Evolutionary conservation across 2,888 invertebrate species (phyloP), one percentile per base, ranked within the genome.

Genomic region (Eumerus sabulonum): DNA sequence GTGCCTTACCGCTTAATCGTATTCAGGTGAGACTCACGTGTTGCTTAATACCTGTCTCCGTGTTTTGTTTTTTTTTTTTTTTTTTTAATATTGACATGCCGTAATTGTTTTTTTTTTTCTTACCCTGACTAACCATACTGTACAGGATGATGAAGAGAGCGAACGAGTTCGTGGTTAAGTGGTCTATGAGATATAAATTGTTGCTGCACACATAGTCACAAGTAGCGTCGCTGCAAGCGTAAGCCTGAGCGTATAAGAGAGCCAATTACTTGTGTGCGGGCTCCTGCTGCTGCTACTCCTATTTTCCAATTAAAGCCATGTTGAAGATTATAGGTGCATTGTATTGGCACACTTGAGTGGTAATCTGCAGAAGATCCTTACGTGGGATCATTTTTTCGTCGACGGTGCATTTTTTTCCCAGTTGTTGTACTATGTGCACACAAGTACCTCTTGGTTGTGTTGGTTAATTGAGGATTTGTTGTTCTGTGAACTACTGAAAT

Each of bases 11-110:
- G 57, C 76, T 81, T 81, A 76, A 81, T 81, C 74, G 66, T 81
- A 76, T 81, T 81, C 81, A 81, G 81, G 81, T 81, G 81, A 81
- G 81, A 76, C 60, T 76, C 76, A 81, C 81, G 70, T 81, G 81
- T 81, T 81, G 81, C 68, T 76, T 63, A 59, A 40, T 63, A 51
- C 40, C 48, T 60, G 53, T 53, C 40, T 5, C 11, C 36, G 36
- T 36, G 7, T 5, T 36, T 11, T n/a, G 40, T 40, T 53, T 59
- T 44, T 53, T 27, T 27, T 4, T 4, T 7, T 2, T 7, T 27
- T 57, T 50, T 64, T 53, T 63, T 68, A 16, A 54, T 59, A 62
- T 51, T 56, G 45, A 11, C 42, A 68, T 59, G 18, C 40, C 3
- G 40, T 36, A 11, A 11, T 36, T 36, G 36, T 5, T 36, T 36